These are phyloP conservation scores for Chitala chitala DNA, from an alignment of 2,113 vertebrate genomes.

Conservation along the genomic window DNA sequence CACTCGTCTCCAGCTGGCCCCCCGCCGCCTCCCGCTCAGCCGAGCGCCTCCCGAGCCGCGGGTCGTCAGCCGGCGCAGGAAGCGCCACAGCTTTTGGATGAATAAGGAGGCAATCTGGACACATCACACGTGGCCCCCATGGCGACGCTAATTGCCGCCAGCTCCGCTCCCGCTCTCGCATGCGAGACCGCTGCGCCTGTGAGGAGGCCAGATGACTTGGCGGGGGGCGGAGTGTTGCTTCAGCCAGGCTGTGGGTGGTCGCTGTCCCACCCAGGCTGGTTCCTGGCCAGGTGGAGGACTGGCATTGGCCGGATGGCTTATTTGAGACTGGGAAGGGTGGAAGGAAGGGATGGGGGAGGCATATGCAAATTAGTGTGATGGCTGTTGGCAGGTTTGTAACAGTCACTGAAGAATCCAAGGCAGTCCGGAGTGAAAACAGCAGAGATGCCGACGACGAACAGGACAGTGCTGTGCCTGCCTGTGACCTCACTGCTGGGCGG, in stretches of 20 bases:
- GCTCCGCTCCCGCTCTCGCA: not conserved
- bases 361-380: not conserved
- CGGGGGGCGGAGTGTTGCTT: not conserved
- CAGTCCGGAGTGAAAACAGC: too few species aligned
- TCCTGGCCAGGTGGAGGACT: not conserved
- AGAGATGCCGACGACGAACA: too few species aligned
- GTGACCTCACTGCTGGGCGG: too few species aligned
- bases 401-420: not conserved
- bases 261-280: not conserved
- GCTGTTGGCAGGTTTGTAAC: not conserved
- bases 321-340: not conserved
- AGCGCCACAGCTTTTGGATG: not conserved
- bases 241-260: not conserved
- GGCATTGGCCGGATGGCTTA: not conserved
- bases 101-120: not conserved
- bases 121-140: not conserved
- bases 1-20: not conserved
- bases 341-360: not conserved
- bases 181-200: not conserved
- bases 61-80: not conserved
- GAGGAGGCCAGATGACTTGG: not conserved
- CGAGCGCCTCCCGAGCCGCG: not conserved
- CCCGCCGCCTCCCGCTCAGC: not conserved
- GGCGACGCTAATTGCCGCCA: not conserved
- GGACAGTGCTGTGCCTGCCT: too few species aligned